phyloP scores from a whole-genome alignment of 2,888 invertebrate genomes.

The Lithophane semibrunnea region DNA sequence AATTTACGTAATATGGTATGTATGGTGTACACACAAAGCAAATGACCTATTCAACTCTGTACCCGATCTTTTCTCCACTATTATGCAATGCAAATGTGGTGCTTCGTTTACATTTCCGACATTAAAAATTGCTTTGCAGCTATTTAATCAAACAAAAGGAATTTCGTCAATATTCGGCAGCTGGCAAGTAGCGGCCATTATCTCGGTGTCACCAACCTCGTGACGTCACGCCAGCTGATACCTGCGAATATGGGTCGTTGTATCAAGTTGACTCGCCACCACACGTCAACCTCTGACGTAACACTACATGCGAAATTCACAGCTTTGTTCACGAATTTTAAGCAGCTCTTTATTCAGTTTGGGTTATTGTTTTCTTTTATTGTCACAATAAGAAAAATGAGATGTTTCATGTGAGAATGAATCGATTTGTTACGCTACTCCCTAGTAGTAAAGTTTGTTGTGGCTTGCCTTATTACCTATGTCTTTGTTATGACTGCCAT shows the following conservation, averaged over 20 bases:
- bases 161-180: slow-evolving; percentile 54
- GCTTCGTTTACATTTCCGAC: not conserved
- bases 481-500: not conserved
- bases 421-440: not conserved
- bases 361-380: slow-evolving; percentile 14
- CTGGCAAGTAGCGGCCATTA: slow-evolving; percentile 57
- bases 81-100: slow-evolving; percentile 11
- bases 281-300: slow-evolving; percentile 57
- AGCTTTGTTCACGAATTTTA: slow-evolving; percentile 34
- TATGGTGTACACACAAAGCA: slow-evolving; percentile 1
- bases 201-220: slow-evolving; percentile 78
- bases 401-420: slow-evolving; percentile 14
- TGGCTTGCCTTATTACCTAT: not conserved
- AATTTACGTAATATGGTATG: not conserved
- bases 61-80: not conserved
- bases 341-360: slow-evolving; percentile 9
- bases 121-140: slow-evolving; percentile 10
- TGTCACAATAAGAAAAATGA: not conserved
- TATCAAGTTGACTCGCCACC: slow-evolving; percentile 49
- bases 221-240: slow-evolving; percentile 85
- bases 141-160: slow-evolving; percentile 37
- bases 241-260: slow-evolving; percentile 71
- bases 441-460: slow-evolving; percentile 2
- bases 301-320: slow-evolving; percentile 41
- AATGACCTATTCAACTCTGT: slow-evolving; percentile 2